phyloP scores from a whole-genome alignment of 2,797 vertebrate species.

The Malacoctenus gilli region DNA sequence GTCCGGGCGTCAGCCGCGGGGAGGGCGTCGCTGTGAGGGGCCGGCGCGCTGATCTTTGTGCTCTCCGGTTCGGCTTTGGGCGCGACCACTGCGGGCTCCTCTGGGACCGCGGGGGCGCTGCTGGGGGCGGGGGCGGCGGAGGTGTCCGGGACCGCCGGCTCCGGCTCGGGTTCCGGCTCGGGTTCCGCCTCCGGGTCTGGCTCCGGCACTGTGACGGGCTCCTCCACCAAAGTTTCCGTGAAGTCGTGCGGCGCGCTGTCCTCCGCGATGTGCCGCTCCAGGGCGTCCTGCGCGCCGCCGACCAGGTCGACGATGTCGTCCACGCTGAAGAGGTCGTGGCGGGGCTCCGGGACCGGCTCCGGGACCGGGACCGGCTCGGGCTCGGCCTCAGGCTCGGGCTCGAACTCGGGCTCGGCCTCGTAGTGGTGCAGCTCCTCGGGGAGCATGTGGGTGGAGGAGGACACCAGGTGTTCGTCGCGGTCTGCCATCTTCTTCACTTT shows the following conservation, averaged over 20 bases:
- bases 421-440: constrained; percentile 64
- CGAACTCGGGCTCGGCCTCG: constrained; percentile 40
- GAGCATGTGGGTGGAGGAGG: constrained; percentile 71
- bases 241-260: constrained; percentile 45
- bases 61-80: constrained; percentile 66
- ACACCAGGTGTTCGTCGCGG: constrained; percentile 69
- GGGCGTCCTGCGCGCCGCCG: constrained; percentile 74
- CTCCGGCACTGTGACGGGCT: not conserved
- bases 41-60: constrained; percentile 3
- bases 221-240: constrained; percentile 13
- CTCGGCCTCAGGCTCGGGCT: constrained; percentile 7
- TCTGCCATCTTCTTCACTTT: constrained; percentile 78
- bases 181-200: not conserved
- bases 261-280: constrained; percentile 72
- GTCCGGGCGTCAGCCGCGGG: constrained; percentile 57
- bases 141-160: constrained; percentile 53
- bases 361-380: constrained; percentile 30
- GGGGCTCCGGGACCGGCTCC: constrained; percentile 16
- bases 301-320: constrained; percentile 78
- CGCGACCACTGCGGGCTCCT: constrained; percentile 21
- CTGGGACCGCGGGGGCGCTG: not conserved
- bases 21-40: constrained; percentile 64
- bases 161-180: not conserved
- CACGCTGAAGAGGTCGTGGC: constrained; percentile 38
- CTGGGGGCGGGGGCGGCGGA: constrained; percentile 35